Base-by-base conservation (phyloP, 2,888 invertebrate genomes). In the Cantharis nigra region DNA sequence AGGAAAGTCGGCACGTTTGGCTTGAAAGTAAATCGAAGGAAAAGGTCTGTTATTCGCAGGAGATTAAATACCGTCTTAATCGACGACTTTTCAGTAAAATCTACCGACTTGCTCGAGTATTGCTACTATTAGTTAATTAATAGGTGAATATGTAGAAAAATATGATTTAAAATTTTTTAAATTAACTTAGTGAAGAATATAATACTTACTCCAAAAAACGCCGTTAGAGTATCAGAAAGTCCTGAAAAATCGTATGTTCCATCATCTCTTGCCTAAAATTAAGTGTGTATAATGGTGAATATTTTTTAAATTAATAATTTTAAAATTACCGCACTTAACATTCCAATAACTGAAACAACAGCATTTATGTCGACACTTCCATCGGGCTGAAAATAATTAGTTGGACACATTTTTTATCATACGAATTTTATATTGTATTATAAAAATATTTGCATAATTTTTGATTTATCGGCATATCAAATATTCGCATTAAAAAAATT, bases 301-400 rank as follows among this genome's bases (percentile, higher is more conserved):
- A 65, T 16, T 14, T 16, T 14, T 16, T 26, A 49, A 67, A 11
- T 71, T 23, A 69, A 33, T 18, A 63, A 14, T 20, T 62, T 67
- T 9, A 11, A 49, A 76, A 85, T 85, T 85, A 89, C 89, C 75
- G 85, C 84, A 82, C 89, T 89, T 28, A 89, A 83, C 76, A 87
- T 87, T 67, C 88, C 88, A 26, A 89, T 81, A 33, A 89, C 80
- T 23, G 87, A 87, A 49, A 88, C 85, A 33, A 89, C 86, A 10
- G 89, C 88, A 72, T 89, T 87, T 33, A 89, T 83, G 81, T 89
- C 89, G 20, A 89, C 87, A 28, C 87, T 85, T 67, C 88, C 89
- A 80, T 88, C 88, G 70, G 88, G 87, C 88, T 89, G 73, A 77
- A 85, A 85, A 74, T 72, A 72, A 77, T 70, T 72, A 77, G 23